Conservation (phyloP, 2,113 vertebrate species). For the Podilymbus podiceps region DNA sequence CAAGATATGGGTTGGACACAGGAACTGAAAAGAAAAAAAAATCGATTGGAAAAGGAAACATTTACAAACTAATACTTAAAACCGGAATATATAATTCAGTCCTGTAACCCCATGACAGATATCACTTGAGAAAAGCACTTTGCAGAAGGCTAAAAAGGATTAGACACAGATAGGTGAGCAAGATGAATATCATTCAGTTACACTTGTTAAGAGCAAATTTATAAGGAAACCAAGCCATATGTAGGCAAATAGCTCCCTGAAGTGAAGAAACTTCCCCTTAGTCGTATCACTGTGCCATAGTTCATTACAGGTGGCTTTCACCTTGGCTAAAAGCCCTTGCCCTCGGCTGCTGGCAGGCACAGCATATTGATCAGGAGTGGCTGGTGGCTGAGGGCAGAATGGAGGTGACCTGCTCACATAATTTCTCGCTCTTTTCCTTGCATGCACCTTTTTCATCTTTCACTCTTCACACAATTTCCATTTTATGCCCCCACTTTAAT, state of each 20-base stretch:
- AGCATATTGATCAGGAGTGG: neutral
- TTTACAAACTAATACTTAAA: conserved; percentile 36
- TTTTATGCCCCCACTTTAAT: neutral
- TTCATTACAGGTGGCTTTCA: neutral
- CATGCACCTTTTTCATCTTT: neutral
- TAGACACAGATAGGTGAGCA: neutral
- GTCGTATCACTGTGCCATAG: neutral
- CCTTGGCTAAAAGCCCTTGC: neutral
- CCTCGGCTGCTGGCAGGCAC: neutral
- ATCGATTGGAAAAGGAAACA: neutral
- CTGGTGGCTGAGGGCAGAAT: neutral
- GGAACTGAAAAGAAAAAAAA: neutral
- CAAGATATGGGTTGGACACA: neutral
- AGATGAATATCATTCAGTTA: neutral
- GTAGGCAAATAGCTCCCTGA: neutral
- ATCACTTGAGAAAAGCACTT: neutral
- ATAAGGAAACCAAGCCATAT: neutral
- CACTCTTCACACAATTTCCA: neutral
- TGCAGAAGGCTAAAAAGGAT: conserved; percentile 7
- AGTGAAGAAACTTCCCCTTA: neutral
- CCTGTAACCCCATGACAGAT: neutral
- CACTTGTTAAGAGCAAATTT: conserved; percentile 3
- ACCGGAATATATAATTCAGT: neutral
- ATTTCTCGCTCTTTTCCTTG: neutral
- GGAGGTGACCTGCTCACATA: neutral